These are phyloP conservation scores for Heterodera filipjevi DNA, from an alignment of 2,888 invertebrate species.

Conservation along the genomic window DNA sequence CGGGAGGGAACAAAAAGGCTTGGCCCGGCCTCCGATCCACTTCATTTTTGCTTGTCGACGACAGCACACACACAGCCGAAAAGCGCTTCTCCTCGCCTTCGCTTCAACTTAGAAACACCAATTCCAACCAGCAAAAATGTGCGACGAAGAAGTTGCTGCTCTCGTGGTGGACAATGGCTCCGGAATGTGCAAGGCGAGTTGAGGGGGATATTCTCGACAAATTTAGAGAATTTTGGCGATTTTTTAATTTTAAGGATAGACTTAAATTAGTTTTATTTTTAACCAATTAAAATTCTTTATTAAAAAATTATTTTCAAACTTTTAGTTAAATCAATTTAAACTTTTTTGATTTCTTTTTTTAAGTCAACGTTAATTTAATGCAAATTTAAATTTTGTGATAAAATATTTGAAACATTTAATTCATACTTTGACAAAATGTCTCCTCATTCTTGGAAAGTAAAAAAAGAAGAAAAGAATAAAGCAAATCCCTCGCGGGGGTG, in stretches of 20 bases:
- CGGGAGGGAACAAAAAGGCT: conserved; percentile 12
- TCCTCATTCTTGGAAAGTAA: neutral
- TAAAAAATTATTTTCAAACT: no score
- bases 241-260: no score
- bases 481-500: neutral
- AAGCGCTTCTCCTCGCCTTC: conserved; percentile 10
- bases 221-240: no score
- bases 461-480: no score
- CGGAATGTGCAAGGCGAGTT: conserved; percentile 48
- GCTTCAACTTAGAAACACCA: neutral
- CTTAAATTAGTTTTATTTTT: no score
- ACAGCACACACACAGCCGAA: conserved; percentile 7
- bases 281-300: no score
- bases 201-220: no score
- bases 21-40: conserved; percentile 6
- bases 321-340: no score
- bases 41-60: conserved; percentile 9
- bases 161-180: conserved; percentile 69
- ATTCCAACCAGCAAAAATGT: conserved; percentile 40
- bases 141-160: conserved; percentile 88
- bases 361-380: no score
- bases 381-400: no score
- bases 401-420: no score
- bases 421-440: neutral
- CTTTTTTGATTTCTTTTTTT: no score